Evolutionary conservation across 37 sponge, comb jelly and placozoan genomes (phyloP).

Genomic region (Cladorhizidae sp.): DNA sequence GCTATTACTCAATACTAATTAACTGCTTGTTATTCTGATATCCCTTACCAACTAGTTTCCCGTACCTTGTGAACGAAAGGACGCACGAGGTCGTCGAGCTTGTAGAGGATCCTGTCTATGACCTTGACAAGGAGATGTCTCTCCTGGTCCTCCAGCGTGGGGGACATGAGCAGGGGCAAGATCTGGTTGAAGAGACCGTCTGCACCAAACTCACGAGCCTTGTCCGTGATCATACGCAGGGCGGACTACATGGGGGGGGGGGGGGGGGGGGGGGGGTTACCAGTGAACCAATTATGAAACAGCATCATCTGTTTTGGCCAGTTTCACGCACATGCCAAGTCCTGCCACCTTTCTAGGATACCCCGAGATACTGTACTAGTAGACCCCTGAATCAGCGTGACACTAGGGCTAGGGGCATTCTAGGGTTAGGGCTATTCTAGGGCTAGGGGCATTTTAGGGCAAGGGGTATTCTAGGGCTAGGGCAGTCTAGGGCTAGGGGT

Average conservation of each 20-base stretch:
- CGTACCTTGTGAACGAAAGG: conserved; percentile 97
- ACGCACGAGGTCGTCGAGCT: conserved; percentile 97
- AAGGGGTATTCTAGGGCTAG: no score
- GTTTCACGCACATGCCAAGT: no score
- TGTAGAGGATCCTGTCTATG: conserved; percentile 97
- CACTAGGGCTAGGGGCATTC: no score
- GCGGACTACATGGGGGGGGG: conserved; percentile 57
- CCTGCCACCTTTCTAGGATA: no score
- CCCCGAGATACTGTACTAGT: no score
- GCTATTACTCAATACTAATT: background rate
- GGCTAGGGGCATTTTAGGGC: no score
- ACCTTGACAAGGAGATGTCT: conserved; percentile 97
- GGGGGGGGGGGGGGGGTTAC: background rate
- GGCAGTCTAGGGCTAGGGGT: no score
- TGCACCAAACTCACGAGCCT: conserved; percentile 97
- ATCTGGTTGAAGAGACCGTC: conserved; percentile 98
- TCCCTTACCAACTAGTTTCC: no score
- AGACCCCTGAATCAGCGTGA: no score
- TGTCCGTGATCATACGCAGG: conserved; percentile 96
- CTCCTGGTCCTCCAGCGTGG: conserved; percentile 95
- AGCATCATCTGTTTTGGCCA: no score
- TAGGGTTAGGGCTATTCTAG: no score
- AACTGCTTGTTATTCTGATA: background rate
- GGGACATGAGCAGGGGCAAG: conserved; percentile 97
- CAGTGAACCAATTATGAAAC: no score